phyloP scores from a whole-genome alignment of 2,113 vertebrate species.

The Chaetorhynchus papuensis region DNA sequence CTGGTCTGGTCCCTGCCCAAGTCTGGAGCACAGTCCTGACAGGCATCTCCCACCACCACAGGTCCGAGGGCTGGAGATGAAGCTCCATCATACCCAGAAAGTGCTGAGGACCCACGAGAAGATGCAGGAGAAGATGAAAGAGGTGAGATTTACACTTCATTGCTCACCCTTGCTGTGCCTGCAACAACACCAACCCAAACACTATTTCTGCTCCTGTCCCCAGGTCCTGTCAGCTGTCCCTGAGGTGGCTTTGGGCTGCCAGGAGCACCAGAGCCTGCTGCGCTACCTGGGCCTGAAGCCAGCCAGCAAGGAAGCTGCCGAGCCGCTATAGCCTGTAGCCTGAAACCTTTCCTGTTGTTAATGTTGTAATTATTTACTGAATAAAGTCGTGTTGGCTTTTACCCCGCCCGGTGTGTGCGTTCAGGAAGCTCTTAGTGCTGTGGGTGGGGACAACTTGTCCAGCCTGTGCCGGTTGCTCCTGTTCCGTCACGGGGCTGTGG shows the following conservation, averaged over 20 bases:
- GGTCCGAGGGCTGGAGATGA: background rate
- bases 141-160: conserved; percentile 1
- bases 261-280: conserved; percentile 55
- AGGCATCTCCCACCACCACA: background rate
- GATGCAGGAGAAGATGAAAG: background rate
- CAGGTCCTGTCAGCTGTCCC: background rate
- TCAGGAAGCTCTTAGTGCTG: background rate
- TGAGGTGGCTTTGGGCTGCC: background rate
- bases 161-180: background rate
- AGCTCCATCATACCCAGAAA: background rate
- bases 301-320: background rate
- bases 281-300: background rate
- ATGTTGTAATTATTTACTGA: conserved; percentile 17
- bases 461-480: background rate
- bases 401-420: background rate
- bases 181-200: background rate
- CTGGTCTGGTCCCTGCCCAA: background rate
- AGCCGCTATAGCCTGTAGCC: background rate
- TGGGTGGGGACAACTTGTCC: background rate
- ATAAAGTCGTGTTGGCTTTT: conserved; percentile 32
- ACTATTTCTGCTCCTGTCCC: background rate
- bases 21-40: background rate
- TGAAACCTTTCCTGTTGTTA: background rate
- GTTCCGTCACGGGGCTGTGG: background rate
- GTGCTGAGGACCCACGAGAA: background rate